Base-by-base conservation (phyloP, 1,140 invertebrate genomes). In the Neodiprion fabricii region DNA sequence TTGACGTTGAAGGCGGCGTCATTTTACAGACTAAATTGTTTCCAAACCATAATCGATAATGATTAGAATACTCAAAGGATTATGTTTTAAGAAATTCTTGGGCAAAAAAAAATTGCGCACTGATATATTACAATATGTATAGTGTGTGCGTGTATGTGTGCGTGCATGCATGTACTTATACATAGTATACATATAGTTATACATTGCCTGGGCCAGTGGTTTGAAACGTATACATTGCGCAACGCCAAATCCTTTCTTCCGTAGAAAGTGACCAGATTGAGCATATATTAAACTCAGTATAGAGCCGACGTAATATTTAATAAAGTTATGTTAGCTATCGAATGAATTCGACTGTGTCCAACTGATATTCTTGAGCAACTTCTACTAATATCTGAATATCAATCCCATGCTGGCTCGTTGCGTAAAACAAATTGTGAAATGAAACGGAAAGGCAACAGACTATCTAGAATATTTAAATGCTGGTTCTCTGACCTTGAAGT, bases 221-320 rank as follows among this genome's bases (percentile, higher is more conserved):
- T 61, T 61, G 53, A 61, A 61, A 17, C 11, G 53, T 61, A 14
- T 12, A 61, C 53, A 17, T 61, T 61, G 9, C 53, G 53, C 53
- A 61, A 61, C 8, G 53, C 4, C n/a, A 12, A 5, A 5, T 12
- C 11, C 11, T 14, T 9, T 61, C 53, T 61, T 61, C 9, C 53
- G 53, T 61, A 61, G 53, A 61, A 61, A 61, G 53, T 61, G 53
- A 17, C 53, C 53, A 17, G 53, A 61, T 61, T 61, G 11, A 61
- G 53, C 8, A 17, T 14, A 5, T 40, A 61, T 5, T 61, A 9
- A 61, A 61, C n/a, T 8, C n/a, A 17, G n/a, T 1, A 3, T n/a
- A n/a, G 53, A 11, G 53, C 53, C n/a, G 1, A n/a, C 53, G n/a
- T n/a, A 61, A 8, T 61, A 61, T 61, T 61, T n/a, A 12, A 11